phyloP scores from a whole-genome alignment of 2,113 vertebrate genomes.

The Prietella phreatophila region DNA sequence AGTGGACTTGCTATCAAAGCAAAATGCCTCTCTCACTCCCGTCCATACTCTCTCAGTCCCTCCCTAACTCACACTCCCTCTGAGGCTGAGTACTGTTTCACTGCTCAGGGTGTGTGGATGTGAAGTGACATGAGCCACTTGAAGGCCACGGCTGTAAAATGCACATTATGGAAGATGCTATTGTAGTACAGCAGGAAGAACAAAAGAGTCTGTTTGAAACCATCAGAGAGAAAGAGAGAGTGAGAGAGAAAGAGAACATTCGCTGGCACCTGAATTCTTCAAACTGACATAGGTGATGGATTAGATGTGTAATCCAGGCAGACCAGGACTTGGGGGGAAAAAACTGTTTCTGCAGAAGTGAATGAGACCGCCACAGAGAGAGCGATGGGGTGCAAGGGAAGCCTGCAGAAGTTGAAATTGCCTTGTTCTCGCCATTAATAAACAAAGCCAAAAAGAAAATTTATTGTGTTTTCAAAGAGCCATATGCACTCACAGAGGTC shows the following conservation, averaged over 20 bases:
- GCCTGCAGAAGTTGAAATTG: slow-evolving; percentile 28
- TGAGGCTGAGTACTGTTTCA: slow-evolving; percentile 11
- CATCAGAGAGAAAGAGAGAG: slow-evolving; percentile 27
- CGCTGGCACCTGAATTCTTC: slow-evolving; percentile 56
- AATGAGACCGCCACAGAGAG: slow-evolving; percentile 42
- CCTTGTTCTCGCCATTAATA: slow-evolving; percentile 4
- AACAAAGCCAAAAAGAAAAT: slow-evolving; percentile 16
- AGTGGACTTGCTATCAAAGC: slow-evolving; percentile 3
- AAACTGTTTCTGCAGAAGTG: slow-evolving; percentile 47
- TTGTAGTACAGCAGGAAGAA: slow-evolving; percentile 63
- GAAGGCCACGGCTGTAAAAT: slow-evolving; percentile 56
- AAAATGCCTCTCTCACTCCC: not conserved
- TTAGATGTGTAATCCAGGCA: slow-evolving; percentile 74
- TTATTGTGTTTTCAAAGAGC: not conserved
- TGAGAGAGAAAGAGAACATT: slow-evolving; percentile 34
- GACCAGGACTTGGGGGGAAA: slow-evolving; percentile 55
- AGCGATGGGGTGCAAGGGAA: slow-evolving; percentile 31
- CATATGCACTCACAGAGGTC: not conserved
- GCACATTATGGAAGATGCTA: slow-evolving; percentile 61
- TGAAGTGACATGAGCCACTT: slow-evolving; percentile 59
- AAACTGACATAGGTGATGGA: slow-evolving; percentile 72
- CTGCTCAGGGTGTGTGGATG: slow-evolving; percentile 45
- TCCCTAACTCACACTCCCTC: slow-evolving; percentile 39
- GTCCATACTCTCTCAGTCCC: slow-evolving; percentile 14
- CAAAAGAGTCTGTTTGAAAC: slow-evolving; percentile 55